Percentiles rank a stretch among this genome's conserved stretches.
These are phyloP conservation scores for Valencia hispanica DNA, from an alignment of 2,797 vertebrate species.

Conservation along the genomic window DNA sequence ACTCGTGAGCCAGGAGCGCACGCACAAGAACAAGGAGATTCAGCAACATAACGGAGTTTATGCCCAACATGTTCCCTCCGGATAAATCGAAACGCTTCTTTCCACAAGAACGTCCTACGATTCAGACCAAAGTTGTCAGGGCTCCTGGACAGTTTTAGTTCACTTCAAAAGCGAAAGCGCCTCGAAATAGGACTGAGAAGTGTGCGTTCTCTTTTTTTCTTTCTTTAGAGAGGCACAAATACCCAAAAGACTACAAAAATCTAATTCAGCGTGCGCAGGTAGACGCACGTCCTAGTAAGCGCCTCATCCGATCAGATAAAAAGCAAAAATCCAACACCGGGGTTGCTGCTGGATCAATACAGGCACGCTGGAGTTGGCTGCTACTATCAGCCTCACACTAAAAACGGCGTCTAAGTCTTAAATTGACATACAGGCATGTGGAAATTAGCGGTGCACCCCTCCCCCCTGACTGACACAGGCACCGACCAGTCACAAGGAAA, in stretches of 20 bases:
- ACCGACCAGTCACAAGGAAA: slow-evolving; percentile 74
- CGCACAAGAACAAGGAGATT: slow-evolving; percentile 67
- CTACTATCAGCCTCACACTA: slow-evolving; percentile 59
- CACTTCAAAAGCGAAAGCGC: slow-evolving; percentile 19
- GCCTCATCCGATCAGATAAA: slow-evolving; percentile 24
- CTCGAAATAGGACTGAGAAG: slow-evolving; percentile 41
- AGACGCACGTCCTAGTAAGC: slow-evolving; percentile 33
- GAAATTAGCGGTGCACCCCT: slow-evolving; percentile 75
- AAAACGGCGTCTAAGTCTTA: slow-evolving; percentile 71
- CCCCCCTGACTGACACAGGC: slow-evolving; percentile 70
- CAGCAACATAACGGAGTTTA: slow-evolving; percentile 59
- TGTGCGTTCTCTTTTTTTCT: slow-evolving; percentile 16
- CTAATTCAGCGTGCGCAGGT: slow-evolving; percentile 32
- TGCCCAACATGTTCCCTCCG: slow-evolving; percentile 67
- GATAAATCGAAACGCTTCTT: slow-evolving; percentile 17
- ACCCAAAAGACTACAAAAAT: slow-evolving; percentile 35
- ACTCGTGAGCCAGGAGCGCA: slow-evolving; percentile 69
- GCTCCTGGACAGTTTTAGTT: slow-evolving; percentile 28
- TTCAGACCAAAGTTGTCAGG: slow-evolving; percentile 52
- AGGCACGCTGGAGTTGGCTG: slow-evolving; percentile 23
- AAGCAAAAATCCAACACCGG: slow-evolving; percentile 31
- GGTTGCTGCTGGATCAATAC: not conserved
- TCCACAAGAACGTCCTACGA: slow-evolving; percentile 43
- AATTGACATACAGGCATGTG: slow-evolving; percentile 78
- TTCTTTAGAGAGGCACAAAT: slow-evolving; percentile 19